Evolutionary conservation across 2,797 vertebrate species (phyloP), one percentile per base, ranked within the genome.

Genomic region (Enteromius afrohamiltoni): DNA sequence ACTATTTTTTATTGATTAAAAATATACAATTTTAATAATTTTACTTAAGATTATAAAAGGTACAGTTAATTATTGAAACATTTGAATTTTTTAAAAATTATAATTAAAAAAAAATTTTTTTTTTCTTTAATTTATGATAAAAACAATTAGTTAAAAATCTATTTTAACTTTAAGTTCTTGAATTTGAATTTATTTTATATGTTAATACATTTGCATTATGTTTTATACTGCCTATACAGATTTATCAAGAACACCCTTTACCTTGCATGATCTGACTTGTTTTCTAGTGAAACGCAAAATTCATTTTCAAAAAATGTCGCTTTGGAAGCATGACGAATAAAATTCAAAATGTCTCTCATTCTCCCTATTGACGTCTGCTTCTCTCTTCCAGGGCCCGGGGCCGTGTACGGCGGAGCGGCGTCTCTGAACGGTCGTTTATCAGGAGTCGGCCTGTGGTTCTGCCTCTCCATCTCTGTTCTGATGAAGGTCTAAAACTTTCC

Each of bases 351-450:
- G 74, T 88, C 77, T 64, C 55, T 87, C 76, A 67, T 31, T 37
- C 13, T 34, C 29, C 40, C 10, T 45, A 19, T 19, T 71, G n/a
- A 21, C 67, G 1, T 17, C 7, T n/a, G 65, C 23, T 70, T 47
- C 51, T 76, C 58, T 87, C 34, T 82, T 85, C 13, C 91, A 95
- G 95, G 95, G 88, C 95, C 95, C 58, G 94, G 94, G 73, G 93
- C 94, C 16, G 92, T 94, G 75, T 92, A 93, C 77, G 89, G 93
- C 0, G 91, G 92, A 85, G 94, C 89, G 47, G 73, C 78, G 7
- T 88, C 84, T 73, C 80, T 93, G 88, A 91, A 90, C 26, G 85
- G 90, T 37, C 91, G 92, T 74, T 87, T 90, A 85, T 91, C 90
- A 74, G 79, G 87, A 88, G 31, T 93, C 68, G 89, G 88, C 7